These are phyloP conservation scores for Mongoloraphidia duomilia DNA, from an alignment of 2,888 invertebrate species.

Conservation along the genomic window DNA sequence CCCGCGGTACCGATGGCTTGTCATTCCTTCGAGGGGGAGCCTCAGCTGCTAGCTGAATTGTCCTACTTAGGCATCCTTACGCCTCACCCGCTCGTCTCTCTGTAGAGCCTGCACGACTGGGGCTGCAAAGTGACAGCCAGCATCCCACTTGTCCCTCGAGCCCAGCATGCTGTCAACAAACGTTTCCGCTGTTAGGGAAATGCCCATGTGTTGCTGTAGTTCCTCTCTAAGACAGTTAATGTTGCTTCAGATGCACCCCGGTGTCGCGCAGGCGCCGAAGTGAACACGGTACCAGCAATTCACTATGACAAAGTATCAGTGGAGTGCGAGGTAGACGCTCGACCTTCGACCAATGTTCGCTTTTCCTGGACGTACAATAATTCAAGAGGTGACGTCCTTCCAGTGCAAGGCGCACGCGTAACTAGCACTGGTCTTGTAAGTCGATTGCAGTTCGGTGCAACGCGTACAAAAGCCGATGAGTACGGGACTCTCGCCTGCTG, in stretches of 20 bases:
- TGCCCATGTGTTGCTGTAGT: no score
- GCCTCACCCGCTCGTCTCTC: no score
- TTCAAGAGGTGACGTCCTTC: constrained; percentile 55
- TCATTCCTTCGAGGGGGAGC: no score
- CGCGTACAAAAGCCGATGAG: constrained; percentile 36
- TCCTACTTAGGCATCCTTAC: no score
- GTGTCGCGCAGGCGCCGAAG: constrained; percentile 56
- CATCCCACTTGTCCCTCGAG: no score
- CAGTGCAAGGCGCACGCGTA: constrained; percentile 48
- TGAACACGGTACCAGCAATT: constrained; percentile 55
- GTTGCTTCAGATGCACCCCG: constrained; percentile 53
- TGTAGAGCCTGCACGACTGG: no score
- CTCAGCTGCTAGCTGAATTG: no score
- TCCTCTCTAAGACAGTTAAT: no score
- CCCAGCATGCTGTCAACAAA: no score
- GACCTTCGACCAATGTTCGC: constrained; percentile 51
- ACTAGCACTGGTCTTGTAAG: constrained; percentile 34
- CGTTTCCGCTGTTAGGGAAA: no score
- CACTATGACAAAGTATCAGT: constrained; percentile 59
- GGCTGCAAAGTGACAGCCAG: no score
- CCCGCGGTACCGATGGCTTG: no score
- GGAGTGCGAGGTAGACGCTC: constrained; percentile 69
- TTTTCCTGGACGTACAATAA: constrained; percentile 81
- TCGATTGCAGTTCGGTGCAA: constrained; percentile 41
- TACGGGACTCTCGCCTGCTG: constrained; percentile 76